Conservation (phyloP, 1,140 invertebrate species). For the Drosophila nasuta region DNA sequence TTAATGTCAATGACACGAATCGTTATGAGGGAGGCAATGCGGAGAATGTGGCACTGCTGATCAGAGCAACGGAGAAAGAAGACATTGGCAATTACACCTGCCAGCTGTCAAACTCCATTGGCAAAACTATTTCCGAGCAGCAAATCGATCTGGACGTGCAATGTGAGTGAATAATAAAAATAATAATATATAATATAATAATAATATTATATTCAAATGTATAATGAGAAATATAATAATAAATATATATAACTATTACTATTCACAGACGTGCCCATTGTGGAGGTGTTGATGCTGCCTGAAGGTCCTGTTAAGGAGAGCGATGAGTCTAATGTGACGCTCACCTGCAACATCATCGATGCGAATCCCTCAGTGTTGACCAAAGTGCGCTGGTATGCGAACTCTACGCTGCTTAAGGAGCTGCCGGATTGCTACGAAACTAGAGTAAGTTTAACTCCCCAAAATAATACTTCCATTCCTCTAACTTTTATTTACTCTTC, state of each 20-base stretch:
- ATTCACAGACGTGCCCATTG: slow-evolving; percentile 89
- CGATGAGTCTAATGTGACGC: slow-evolving; percentile 92
- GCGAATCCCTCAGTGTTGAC: slow-evolving; percentile 89
- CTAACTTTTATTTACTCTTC: neutral
- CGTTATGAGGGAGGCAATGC: slow-evolving; percentile 91
- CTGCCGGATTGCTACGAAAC: slow-evolving; percentile 89
- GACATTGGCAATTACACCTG: slow-evolving; percentile 94
- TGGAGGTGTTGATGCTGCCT: slow-evolving; percentile 91
- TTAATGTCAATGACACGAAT: slow-evolving; percentile 88
- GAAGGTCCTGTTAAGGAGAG: slow-evolving; percentile 91
- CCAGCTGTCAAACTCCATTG: slow-evolving; percentile 90
- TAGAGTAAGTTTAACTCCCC: slow-evolving; percentile 45
- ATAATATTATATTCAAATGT: too few species aligned
- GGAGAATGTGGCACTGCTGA: slow-evolving; percentile 90
- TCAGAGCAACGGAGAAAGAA: slow-evolving; percentile 90
- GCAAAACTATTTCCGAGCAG: slow-evolving; percentile 87
- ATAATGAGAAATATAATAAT: too few species aligned
- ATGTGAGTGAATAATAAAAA: slow-evolving; percentile 88
- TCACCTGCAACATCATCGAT: slow-evolving; percentile 91
- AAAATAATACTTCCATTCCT: too few species aligned
- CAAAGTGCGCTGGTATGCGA: slow-evolving; percentile 93
- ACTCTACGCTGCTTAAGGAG: slow-evolving; percentile 92
- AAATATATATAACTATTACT: neutral
- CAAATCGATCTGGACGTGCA: slow-evolving; percentile 90
- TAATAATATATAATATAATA: neutral